Evolutionary conservation across 2,888 invertebrate genomes (phyloP), one percentile per base, ranked within the genome.

Genomic region (Cataglyphis rosenhaueri): DNA sequence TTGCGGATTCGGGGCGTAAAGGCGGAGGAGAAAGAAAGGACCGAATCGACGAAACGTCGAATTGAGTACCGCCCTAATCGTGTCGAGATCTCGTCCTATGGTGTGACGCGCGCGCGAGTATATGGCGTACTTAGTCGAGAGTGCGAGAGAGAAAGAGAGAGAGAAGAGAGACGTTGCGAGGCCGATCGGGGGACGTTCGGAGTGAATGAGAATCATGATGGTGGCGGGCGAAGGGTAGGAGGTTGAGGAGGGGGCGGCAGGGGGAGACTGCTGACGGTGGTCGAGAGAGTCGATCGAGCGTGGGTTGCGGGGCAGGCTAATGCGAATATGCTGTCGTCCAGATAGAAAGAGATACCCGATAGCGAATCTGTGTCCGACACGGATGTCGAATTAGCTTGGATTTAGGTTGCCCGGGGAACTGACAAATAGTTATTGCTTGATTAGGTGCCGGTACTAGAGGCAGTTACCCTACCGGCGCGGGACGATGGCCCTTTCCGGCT

Each of bases 381-480:
- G 94, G 94, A 94, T 94, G 94, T 94, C 94, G 94, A 94, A 94
- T 94, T 94, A 94, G 94, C 94, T 93, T 93, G 94, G 94, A 94
- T 94, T 94, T 94, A 94, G 94, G 94, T 94, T 94, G 94, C 93
- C 93, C 92, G 91, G 92, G 92, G 92, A 92, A 93, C 94, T 94
- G 94, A 94, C 94, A 94, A 94, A 94, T 94, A 94, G 94, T 94
- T 94, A 94, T 94, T 94, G 94, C 94, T 94, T 94, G 94, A 94
- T 94, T 94, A 94, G 94, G 93, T 90, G 90, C 90, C 84, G 94
- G 93, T 90, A 87, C 85, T 85, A 85, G 85, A 76, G 90, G 84
- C 89, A 87, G 85, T 87, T 87, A 87, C 87, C 85, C 84, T 89
- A 85, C 86, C 88, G 87, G 61, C 61, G 66, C 62, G 61, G 68